Conservation (phyloP, 2,113 vertebrate genomes). For the Elephantulus edwardii region DNA sequence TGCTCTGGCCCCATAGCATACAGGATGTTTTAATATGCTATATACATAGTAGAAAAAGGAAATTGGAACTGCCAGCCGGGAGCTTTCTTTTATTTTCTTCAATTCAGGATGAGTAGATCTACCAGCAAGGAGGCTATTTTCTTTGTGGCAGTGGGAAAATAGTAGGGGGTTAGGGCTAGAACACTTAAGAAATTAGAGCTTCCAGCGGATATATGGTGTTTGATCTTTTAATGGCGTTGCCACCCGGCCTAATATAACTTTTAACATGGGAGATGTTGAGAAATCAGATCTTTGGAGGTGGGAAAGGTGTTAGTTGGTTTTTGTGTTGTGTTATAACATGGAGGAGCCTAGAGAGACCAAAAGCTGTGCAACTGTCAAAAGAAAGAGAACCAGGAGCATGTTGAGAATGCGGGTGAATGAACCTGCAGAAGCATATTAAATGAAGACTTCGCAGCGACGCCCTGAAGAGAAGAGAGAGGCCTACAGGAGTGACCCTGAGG, state of each 20-base stretch:
- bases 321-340: constrained; percentile 30
- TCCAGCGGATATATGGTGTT: neutral
- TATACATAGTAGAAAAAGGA: constrained; percentile 47
- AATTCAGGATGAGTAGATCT: neutral
- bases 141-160: constrained; percentile 25
- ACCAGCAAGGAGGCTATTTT: constrained; percentile 43
- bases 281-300: constrained; percentile 30
- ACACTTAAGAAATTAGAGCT: constrained; percentile 35
- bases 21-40: constrained; percentile 71
- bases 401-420: neutral
- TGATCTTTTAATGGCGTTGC: constrained; percentile 59
- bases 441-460: neutral
- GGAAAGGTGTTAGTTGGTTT: constrained; percentile 2
- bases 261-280: constrained; percentile 30
- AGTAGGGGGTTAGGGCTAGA: constrained; percentile 46
- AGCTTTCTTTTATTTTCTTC: constrained; percentile 58
- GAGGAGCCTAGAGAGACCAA: constrained; percentile 12
- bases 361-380: neutral
- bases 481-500: neutral
- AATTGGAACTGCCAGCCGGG: constrained; percentile 60
- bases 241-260: constrained; percentile 19
- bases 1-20: constrained; percentile 46
- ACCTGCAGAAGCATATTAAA: neutral
- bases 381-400: neutral
- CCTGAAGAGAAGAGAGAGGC: neutral